Evolutionary conservation across 2,888 invertebrate genomes (phyloP), one percentile per base, ranked within the genome.

Genomic region (Piscicola geometra): DNA sequence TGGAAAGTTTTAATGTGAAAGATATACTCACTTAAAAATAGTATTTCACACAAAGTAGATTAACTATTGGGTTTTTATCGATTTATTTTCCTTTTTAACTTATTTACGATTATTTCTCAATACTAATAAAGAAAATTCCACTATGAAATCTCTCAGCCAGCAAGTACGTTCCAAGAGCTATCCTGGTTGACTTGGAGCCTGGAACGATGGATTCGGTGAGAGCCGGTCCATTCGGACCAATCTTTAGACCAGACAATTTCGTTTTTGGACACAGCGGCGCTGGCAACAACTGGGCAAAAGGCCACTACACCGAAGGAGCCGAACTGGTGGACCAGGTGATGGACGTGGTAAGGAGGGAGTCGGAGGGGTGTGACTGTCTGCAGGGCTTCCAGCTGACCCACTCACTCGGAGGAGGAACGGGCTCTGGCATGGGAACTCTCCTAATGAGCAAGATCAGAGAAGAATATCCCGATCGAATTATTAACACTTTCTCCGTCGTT

Each of bases 131-230:
- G 9, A 41, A 15, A 41, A 15, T 9, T 41, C 9, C 41, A 5
- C 5, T 56, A 3, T 15, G 5, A 5, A 5, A 56, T 21, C n/a
- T 21, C 77, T 9, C 68, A 79, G 84, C 83, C 75, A 93, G 93
- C 81, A 95, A 94, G 87, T 96, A 94, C 87, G 95, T 96, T 77
- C 95, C 95, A 15, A 89, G 95, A 79, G 94, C 94, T 82, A 91
- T 96, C 84, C 89, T 97, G 78, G 92, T 97, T 80, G 96, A 97
- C 85, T 88, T 96, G 84, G 96, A 96, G 87, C 96, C 96, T 69
- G 96, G 96, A 80, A 96, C 95, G 82, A 96, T 97, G 95, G 96
- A 97, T 87, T 93, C 94, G 0, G 94, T 97, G 79, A 90, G 94
- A 80, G 93, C 94, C 0, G 94, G 95, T 77, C 93, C 94, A 21